A percentile compares a stretch with the other conserved stretches of the same genome.
Evolutionary conservation across 2,113 vertebrate genomes (phyloP).

Genomic region (Nyctereutes procyonoides): DNA sequence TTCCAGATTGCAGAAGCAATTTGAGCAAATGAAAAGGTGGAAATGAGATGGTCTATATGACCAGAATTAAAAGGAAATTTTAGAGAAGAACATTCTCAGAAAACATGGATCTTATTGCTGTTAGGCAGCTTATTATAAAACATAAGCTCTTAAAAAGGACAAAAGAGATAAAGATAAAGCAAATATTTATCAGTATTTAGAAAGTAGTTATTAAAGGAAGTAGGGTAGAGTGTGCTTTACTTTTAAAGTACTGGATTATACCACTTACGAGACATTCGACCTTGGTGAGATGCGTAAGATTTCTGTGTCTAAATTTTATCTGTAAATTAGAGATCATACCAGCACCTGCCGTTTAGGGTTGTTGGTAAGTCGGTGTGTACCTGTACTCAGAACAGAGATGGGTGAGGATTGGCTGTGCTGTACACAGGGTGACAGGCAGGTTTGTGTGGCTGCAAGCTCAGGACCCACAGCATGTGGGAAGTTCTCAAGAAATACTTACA

Average conservation of each 20-base stretch:
- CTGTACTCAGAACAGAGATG: background rate
- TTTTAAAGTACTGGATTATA: background rate
- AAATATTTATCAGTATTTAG: background rate
- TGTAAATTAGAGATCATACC: background rate
- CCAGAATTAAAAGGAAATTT: background rate
- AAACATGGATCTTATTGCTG: background rate
- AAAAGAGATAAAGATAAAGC: background rate
- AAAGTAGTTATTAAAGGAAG: background rate
- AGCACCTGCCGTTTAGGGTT: background rate
- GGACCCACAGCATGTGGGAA: background rate
- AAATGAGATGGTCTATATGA: background rate
- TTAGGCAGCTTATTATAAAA: background rate
- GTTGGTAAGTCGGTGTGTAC: background rate
- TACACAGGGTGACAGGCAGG: background rate
- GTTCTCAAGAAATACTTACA: background rate
- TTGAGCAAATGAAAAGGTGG: background rate
- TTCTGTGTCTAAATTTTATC: background rate
- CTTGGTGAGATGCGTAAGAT: background rate
- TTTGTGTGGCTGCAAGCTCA: background rate
- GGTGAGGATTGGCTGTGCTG: background rate
- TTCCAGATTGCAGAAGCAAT: background rate
- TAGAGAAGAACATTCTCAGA: background rate
- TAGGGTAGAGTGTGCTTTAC: background rate
- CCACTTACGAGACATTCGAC: background rate
- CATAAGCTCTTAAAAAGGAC: background rate